Conservation (phyloP, 2,888 invertebrate species). For the Cataglyphis rosenhaueri region DNA sequence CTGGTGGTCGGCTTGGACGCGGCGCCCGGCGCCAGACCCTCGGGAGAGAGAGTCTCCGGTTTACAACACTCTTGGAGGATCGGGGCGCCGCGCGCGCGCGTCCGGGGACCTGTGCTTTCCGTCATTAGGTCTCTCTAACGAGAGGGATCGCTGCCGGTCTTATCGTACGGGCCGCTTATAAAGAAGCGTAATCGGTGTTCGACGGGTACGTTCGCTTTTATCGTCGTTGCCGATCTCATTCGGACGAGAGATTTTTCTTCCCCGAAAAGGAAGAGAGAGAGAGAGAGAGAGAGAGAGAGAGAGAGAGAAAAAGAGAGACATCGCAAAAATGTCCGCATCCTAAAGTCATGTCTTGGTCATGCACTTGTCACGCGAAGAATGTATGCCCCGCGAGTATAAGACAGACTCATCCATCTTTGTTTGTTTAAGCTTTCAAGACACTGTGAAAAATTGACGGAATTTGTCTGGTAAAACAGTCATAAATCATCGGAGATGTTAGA, state of each 20-base stretch:
- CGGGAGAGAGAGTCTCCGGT: conserved; percentile 30
- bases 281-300: neutral
- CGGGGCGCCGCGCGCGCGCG: conserved; percentile 57
- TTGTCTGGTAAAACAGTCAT: conserved; percentile 2
- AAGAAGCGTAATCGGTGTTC: conserved; percentile 39
- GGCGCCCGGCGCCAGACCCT: conserved; percentile 77
- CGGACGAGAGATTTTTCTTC: conserved; percentile 9
- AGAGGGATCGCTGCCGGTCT: conserved; percentile 61
- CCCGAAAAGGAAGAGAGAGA: neutral
- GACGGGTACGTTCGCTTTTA: conserved; percentile 8
- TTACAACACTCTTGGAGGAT: conserved; percentile 60
- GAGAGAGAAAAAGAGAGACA: neutral
- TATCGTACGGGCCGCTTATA: conserved; percentile 43
- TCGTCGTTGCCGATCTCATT: conserved; percentile 32
- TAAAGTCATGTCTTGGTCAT: neutral
- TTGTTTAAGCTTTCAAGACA: conserved; percentile 22
- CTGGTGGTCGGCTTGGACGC: conserved; percentile 56
- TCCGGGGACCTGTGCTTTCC: conserved; percentile 60
- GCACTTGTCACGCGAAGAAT: conserved; percentile 20
- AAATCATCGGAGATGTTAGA: conserved; percentile 15
- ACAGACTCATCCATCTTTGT: conserved; percentile 15
- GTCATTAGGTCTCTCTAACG: conserved; percentile 73
- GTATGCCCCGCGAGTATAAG: conserved; percentile 5
- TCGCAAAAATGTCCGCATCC: neutral
- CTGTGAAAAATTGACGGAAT: conserved; percentile 19